A percentile compares a stretch with the other conserved stretches of the same genome.
phyloP scores from a whole-genome alignment of 2,113 vertebrate species.

The Eretmochelys imbricata region DNA sequence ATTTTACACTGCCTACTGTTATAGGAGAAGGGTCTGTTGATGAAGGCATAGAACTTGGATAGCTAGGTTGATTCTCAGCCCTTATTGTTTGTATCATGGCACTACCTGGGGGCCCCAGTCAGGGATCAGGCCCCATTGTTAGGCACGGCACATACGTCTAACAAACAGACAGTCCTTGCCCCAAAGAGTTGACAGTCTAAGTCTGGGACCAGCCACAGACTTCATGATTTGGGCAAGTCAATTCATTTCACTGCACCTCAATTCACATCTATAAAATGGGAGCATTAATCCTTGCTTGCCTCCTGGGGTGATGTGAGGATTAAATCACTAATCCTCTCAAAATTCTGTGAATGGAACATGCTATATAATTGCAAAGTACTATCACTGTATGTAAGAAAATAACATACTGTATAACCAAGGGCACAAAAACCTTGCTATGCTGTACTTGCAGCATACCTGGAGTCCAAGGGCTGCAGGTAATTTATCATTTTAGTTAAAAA shows the following conservation, averaged over 20 bases:
- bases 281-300: not conserved
- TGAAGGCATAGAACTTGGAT: not conserved
- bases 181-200: not conserved
- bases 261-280: not conserved
- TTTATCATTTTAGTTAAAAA: accelerated
- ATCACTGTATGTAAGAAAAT: accelerated
- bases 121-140: not conserved
- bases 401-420: not conserved
- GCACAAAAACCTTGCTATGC: not conserved
- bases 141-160: not conserved
- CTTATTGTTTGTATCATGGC: not conserved
- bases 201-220: not conserved
- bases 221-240: not conserved
- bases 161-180: not conserved
- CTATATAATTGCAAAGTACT: accelerated
- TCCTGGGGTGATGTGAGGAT: not conserved
- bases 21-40: not conserved
- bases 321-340: not conserved
- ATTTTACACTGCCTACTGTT: not conserved
- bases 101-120: not conserved
- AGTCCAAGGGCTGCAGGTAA: accelerated
- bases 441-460: too few relatives aligned
- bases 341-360: not conserved
- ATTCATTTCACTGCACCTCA: not conserved
- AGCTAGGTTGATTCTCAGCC: not conserved